A percentile compares a stretch with the other conserved stretches of the same genome.
These are phyloP conservation scores for Odontomyia ornata DNA, from an alignment of 2,888 invertebrate genomes.

Conservation along the genomic window DNA sequence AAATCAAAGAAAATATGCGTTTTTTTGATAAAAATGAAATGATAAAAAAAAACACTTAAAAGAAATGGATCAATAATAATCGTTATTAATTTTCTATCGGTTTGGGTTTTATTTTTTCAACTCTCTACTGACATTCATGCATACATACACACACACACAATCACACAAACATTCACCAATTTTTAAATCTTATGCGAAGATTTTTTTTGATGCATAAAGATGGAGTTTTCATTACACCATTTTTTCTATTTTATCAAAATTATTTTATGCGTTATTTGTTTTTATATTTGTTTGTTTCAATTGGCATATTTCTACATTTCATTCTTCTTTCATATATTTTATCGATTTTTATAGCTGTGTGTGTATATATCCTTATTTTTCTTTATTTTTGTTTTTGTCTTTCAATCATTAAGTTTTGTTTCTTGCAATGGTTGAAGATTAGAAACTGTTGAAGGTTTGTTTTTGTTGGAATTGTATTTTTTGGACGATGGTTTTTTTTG, in stretches of 20 bases:
- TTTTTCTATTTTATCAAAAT: no score
- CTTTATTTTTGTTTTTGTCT: not conserved
- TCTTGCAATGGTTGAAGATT: not conserved
- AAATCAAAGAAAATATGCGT: slow-evolving; percentile 28
- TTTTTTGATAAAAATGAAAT: no score
- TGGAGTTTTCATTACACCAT: no score
- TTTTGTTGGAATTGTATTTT: not conserved
- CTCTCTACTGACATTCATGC: not conserved
- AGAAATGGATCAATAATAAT: slow-evolving; percentile 30
- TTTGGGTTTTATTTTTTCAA: slow-evolving; percentile 24
- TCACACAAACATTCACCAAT: not conserved
- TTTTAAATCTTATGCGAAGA: not conserved
- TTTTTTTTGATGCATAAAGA: not conserved
- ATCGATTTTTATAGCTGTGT: no score
- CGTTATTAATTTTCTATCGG: slow-evolving; percentile 32
- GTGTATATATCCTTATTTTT: no score
- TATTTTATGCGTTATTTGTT: not conserved
- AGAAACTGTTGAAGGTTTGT: not conserved
- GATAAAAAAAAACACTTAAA: not conserved
- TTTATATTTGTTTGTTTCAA: not conserved
- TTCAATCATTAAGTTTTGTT: slow-evolving; percentile 2
- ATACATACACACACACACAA: not conserved
- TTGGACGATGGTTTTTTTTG: not conserved
- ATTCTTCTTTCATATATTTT: not conserved
- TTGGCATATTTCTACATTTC: not conserved